Base-by-base conservation (phyloP, 2,888 invertebrate species). In the Ecdyonurus torrentis region DNA sequence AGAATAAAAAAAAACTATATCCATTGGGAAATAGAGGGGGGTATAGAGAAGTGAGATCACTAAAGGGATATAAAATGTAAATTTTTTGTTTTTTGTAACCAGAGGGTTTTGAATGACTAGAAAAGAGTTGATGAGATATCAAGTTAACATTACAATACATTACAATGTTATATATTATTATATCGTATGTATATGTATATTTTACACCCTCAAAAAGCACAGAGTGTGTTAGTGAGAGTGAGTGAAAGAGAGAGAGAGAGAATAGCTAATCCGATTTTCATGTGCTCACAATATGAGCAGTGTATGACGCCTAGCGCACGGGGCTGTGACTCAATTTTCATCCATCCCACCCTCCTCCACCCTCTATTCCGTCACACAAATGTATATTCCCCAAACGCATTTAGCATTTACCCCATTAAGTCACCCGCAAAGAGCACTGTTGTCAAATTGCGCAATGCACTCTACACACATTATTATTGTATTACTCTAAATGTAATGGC, bases 391-490 rank as follows among this genome's bases (percentile, higher is more conserved):
- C 55, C 55, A 55, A 55, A 55, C 55, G 55, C 5, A 5, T n/a
- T 7, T n/a, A 55, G 55, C 55, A 55, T 55, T 55, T 55, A 55
- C 55, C 55, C 55, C 55, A 55, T 55, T 55, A 55, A 55, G 55
- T 55, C 55, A 55, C 55, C 55, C 55, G 55, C 55, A 55, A 55
- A 55, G 55, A 55, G 55, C 55, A 55, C n/a, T 18, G 55, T 55
- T 55, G 55, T 55, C 55, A 55, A 55, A 55, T 55, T 55, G 55
- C 55, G 55, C 55, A n/a, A 55, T 55, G 37, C 37, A 37, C 37
- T 37, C 37, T 10, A 5, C 5, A 37, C 37, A 15, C 37, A 37
- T 37, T 37, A 37, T 37, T 37, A 37, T 37, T 37, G 37, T 37
- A 37, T 37, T 37, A 37, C 37, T 37, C 5, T 37, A 37, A n/a